Conservation (phyloP, 2,888 invertebrate species). For the Aporophyla nigra region DNA sequence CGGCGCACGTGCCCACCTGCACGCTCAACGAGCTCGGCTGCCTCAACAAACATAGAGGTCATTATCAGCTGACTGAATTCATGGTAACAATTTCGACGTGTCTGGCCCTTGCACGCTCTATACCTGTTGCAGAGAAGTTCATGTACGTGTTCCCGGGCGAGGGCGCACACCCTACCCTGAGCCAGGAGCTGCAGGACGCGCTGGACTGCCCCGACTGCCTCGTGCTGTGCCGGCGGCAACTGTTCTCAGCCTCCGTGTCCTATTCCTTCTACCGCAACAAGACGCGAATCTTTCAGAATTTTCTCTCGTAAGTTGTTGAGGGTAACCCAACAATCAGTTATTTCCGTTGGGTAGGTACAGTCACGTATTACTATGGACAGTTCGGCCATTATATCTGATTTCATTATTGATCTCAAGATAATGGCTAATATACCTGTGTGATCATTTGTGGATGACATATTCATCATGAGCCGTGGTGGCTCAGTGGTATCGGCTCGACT, state of each 20-base stretch:
- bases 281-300: slow-evolving; percentile 32
- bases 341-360: not conserved
- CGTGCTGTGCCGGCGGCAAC: slow-evolving; percentile 71
- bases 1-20: slow-evolving; percentile 33
- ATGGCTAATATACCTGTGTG: too few relatives aligned
- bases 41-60: slow-evolving; percentile 63
- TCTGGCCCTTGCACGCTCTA: not conserved
- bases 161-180: slow-evolving; percentile 56
- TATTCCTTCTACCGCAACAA: slow-evolving; percentile 44
- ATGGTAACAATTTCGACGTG: not conserved
- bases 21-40: slow-evolving; percentile 50
- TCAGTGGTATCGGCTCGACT: too few relatives aligned
- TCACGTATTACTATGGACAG: not conserved
- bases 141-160: slow-evolving; percentile 72
- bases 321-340: not conserved
- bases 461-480: too few relatives aligned
- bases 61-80: slow-evolving; percentile 71
- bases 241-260: slow-evolving; percentile 63
- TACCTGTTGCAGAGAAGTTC: slow-evolving; percentile 74
- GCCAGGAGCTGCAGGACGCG: slow-evolving; percentile 75
- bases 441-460: too few relatives aligned
- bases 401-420: too few relatives aligned
- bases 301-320: slow-evolving; percentile 49
- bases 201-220: slow-evolving; percentile 73
- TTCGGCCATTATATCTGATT: too few relatives aligned